Evolutionary conservation across 2,888 invertebrate genomes (phyloP), one percentile per base, ranked within the genome.

Genomic region (Archips xylosteana): DNA sequence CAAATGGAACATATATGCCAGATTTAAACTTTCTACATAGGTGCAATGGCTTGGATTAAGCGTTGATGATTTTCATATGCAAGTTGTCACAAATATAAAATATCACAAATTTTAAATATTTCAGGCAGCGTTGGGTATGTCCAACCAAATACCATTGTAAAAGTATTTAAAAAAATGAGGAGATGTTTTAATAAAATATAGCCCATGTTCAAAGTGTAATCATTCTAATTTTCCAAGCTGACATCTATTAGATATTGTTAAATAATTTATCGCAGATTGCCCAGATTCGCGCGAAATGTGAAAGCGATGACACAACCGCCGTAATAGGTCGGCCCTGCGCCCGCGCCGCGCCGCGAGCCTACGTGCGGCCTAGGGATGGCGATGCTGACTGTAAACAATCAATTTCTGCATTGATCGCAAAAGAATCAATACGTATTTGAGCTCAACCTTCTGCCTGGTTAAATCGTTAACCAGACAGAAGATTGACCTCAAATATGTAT

Each of bases 291-390:
- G 63, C 75, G 77, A 75, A 80, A 82, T 84, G 90, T 87, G 90
- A 91, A 91, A 90, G 90, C 78, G 88, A 90, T 90, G 90, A 89
- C 88, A 84, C 89, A 89, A 89, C 86, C 77, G 72, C 75, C 87
- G 90, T 89, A 89, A 90, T 89, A 90, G 90, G 90, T 90, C 88
- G 85, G 79, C 79, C 77, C 79, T 83, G 81, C 80, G 78, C 75
- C 77, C 75, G 62, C 65, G 63, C 47, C 34, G 36, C 34, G 13
- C n/a, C n/a, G 64, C 34, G n/a, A 4, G 39, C 66, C 36, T 36
- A 36, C 34, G 71, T 60, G 60, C 71, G 4, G 8, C 32, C 32
- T 54, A 54, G 54, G 54, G 54, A 9, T 54, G 54, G 9, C 54
- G 6, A 54, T 54, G 13, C 15, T 15, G 2, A 4, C 54, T 54